A percentile compares a stretch with the other conserved stretches of the same genome.
Conservation (phyloP, 2,113 vertebrate genomes). For the Pseudonaja textilis region DNA sequence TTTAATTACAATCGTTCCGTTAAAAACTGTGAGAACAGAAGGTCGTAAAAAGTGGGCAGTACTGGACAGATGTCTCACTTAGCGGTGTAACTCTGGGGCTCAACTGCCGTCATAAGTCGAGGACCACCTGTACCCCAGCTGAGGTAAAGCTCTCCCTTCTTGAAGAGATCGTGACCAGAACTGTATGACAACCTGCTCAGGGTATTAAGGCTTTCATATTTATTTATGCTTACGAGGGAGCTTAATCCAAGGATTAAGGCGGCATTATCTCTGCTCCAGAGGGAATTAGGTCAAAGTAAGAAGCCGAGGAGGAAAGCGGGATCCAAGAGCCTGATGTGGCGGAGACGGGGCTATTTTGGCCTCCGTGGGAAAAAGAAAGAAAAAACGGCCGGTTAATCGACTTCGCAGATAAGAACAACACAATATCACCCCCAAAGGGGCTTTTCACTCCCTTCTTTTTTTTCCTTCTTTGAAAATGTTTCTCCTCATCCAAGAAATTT, state of each 20-base stretch:
- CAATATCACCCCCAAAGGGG: background rate
- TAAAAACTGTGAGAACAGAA: too few species aligned
- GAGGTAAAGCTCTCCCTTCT: background rate
- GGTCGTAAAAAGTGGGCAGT: too few species aligned
- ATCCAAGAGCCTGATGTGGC: background rate
- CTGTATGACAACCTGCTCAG: background rate
- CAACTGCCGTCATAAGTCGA: background rate
- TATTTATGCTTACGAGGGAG: background rate
- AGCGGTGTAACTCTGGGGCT: too few species aligned
- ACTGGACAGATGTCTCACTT: background rate
- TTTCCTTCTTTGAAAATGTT: too few species aligned
- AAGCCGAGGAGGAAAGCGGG: background rate
- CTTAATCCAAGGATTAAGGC: background rate
- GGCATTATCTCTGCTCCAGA: background rate
- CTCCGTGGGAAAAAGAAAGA: background rate
- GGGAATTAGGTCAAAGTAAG: background rate
- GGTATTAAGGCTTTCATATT: background rate
- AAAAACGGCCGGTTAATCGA: background rate
- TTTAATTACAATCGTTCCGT: too few species aligned
- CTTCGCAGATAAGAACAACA: background rate
- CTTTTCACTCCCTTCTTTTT: background rate
- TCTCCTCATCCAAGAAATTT: too few species aligned
- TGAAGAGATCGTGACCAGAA: background rate
- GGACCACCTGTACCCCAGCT: background rate
- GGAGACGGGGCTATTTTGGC: background rate